Evolutionary conservation across 2,888 invertebrate genomes (phyloP), one percentile per base, ranked within the genome.

Genomic region (Cyclophora albipunctata): DNA sequence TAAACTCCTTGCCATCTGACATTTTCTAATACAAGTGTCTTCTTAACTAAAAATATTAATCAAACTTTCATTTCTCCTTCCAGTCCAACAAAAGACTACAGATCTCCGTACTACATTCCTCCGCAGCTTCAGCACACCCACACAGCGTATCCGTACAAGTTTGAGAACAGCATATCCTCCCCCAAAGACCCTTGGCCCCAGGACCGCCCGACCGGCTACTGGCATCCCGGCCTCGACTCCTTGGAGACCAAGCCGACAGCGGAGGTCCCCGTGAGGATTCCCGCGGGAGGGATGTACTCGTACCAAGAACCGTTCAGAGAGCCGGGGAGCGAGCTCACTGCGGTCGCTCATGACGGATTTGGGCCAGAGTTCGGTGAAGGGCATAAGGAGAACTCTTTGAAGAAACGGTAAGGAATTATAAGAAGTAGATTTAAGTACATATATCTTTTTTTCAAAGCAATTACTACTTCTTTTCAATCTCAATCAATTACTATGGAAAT

Each of bases 281-380:
- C 81, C 2, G 87, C 86, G 0, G 87, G 87, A 2, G 83, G 81
- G 0, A 60, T 85, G 0, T 88, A 88, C 57, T 69, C 75, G 53
- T 66, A 71, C 0, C 75, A 78, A 0, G 75, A 75, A 3, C 63
- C 77, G 0, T 84, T 83, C 45, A 79, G 71, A 41, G 77, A 75
- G 33, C 81, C 83, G 3, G 59, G 55, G 5, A 50, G 60, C 2
- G 57, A 58, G 4, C 64, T 60, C 5, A 69, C 69, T 4, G 37
- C 37, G 4, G 20, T 20, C 1, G 20, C 20, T 20, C 5, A 5
- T 37, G 76, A 74, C 7, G 73, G 73, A 20, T 79, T 70, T 42
- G 74, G 67, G 0, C 54, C 77, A 5, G 69, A 67, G 7, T 71
- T 73, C 46, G 60, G 63, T 47, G 71, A 67, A 3, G 69, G 71